phyloP scores from a whole-genome alignment of 2,888 invertebrate species.

The Agrotis segetum region DNA sequence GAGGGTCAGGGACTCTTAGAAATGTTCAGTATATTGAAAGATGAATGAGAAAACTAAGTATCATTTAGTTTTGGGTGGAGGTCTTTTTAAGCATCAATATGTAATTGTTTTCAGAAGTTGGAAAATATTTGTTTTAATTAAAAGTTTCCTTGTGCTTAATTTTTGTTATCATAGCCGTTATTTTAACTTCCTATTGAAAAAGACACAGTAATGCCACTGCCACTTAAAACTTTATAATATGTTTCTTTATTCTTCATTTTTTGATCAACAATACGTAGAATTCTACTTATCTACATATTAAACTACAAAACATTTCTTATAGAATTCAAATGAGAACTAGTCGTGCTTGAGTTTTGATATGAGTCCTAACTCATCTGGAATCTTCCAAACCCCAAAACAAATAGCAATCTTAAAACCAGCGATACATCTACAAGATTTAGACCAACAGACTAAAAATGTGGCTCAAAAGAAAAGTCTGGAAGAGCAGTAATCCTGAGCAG shows the following conservation, averaged over 20 bases:
- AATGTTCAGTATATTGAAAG: conserved; percentile 84
- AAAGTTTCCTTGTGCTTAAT: too few species aligned
- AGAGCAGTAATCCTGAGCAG: conserved; percentile 48
- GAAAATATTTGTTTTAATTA: too few species aligned
- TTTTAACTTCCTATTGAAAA: too few species aligned
- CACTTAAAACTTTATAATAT: too few species aligned
- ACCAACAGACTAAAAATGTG: conserved; percentile 36
- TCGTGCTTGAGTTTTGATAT: too few species aligned
- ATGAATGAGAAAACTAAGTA: conserved; percentile 68
- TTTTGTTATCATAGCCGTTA: too few species aligned
- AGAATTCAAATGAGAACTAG: too few species aligned
- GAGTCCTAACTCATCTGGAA: neutral
- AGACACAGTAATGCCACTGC: too few species aligned
- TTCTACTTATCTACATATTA: too few species aligned
- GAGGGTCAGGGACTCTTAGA: conserved; percentile 92
- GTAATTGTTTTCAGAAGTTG: neutral
- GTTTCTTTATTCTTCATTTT: too few species aligned
- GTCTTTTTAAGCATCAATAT: neutral
- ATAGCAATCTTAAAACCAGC: conserved; percentile 34
- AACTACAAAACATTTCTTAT: too few species aligned
- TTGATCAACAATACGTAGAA: too few species aligned
- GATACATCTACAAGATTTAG: conserved; percentile 22
- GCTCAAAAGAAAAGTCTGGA: conserved; percentile 35
- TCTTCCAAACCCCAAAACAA: conserved; percentile 11
- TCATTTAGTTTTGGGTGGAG: neutral